Evolutionary conservation across 37 sponge, comb jelly and placozoan species (phyloP).

Genomic region (Agelas oroides): DNA sequence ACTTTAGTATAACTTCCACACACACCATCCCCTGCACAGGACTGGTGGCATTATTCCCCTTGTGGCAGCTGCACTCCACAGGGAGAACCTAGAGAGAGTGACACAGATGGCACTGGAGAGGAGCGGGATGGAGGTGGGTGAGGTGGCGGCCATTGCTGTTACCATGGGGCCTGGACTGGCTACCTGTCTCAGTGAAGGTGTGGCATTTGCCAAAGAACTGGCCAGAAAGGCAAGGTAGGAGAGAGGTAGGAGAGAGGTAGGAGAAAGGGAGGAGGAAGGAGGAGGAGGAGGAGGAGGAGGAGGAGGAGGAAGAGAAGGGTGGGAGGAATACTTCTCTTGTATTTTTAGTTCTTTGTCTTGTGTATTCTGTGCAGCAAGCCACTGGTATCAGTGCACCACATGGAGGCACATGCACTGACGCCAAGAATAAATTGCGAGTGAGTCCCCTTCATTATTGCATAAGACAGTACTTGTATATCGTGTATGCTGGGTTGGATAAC

Average conservation of each 20-base stretch:
- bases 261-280: neutral
- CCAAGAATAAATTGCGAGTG: constrained; percentile 53
- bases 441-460: neutral
- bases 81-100: constrained; percentile 49
- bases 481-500: no score
- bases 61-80: constrained; percentile 58
- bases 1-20: no score
- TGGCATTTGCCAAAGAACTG: constrained; percentile 55
- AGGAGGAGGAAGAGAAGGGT: neutral
- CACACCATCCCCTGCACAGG: no score
- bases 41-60: constrained; percentile 74
- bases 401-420: constrained; percentile 90
- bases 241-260: neutral
- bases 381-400: constrained; percentile 83
- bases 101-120: constrained; percentile 47
- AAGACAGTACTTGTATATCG: neutral
- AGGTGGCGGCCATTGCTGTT: constrained; percentile 71
- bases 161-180: constrained; percentile 87
- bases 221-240: constrained; percentile 36
- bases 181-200: constrained; percentile 61
- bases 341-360: no score
- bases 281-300: neutral
- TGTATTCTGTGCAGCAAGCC: constrained; percentile 52
- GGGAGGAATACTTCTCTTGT: neutral
- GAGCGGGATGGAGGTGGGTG: constrained; percentile 56